Conservation (phyloP, 2,797 vertebrate species). For the Glossophaga mutica region DNA sequence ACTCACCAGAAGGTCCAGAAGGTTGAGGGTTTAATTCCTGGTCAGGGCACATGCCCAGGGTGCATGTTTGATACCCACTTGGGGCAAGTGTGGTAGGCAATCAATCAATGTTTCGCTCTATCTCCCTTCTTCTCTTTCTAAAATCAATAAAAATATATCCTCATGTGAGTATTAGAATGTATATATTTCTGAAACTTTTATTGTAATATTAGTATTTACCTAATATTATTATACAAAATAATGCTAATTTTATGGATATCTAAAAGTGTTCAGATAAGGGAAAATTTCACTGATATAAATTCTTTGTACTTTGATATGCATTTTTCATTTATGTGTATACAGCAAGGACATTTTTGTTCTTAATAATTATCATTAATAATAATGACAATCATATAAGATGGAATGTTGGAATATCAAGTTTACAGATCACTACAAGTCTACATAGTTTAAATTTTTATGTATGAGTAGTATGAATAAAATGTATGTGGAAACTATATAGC, state of each 20-base stretch:
- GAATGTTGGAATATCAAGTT: constrained; percentile 19
- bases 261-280: background rate
- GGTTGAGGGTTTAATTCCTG: no score
- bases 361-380: background rate
- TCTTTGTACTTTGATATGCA: background rate
- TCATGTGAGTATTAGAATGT: no score
- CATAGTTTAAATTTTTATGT: constrained; percentile 2
- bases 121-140: no score
- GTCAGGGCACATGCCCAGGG: no score
- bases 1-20: no score
- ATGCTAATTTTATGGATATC: background rate
- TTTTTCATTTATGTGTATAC: background rate
- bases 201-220: background rate
- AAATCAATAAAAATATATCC: no score
- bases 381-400: constrained; percentile 4
- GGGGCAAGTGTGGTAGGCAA: no score
- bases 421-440: background rate
- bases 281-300: background rate
- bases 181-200: background rate
- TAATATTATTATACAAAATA: background rate
- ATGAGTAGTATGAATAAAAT: constrained; percentile 15
- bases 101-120: no score
- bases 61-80: no score
- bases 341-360: background rate
- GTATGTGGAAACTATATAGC: background rate